Evolutionary conservation across 2,113 vertebrate genomes (phyloP), one percentile per base, ranked within the genome.

Genomic region (Poeciliopsis retropinna): DNA sequence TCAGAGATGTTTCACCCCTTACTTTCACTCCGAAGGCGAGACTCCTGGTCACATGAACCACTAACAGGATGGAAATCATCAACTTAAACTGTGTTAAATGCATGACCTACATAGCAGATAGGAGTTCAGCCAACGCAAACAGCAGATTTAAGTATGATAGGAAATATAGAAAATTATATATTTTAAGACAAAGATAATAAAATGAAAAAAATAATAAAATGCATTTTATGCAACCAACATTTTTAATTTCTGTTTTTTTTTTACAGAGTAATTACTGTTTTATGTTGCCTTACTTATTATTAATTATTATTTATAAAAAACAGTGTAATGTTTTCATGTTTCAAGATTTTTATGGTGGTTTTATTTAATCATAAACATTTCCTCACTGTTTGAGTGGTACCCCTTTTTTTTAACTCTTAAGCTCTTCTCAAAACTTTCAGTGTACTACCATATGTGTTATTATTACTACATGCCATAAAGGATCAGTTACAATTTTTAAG

Each of bases 21-120:
- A 25, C 17, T 57, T 25, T 57, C 25, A 57, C 22, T 57, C 51
- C 22, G 25, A 57, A 57, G 51, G 8, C 3, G 11, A n/a, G 25
- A 57, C 25, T 25, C 3, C 44, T 47, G 44, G 15, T 60, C 19
- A 67, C 6, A 30, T 81, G 22, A 15, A 74, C 69, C n/a, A 2
- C 31, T 68, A 76, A 64, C 11, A 65, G 72, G 63, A 79, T 68
- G 70, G 75, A 83, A 78, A 57, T 85, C 72, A 81, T 67, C 72
- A 82, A 78, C 75, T 64, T 74, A 70, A 65, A 86, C 72, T 27
- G 22, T 47, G 79, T 83, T 51, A 83, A 81, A 85, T 75, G 74
- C 78, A 72, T 89, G 85, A 87, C 88, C 87, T 82, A 88, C 51
- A 91, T 91, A 81, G 15, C 27, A 60, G 60, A 69, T 3, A 66